Evolutionary conservation across 2,888 invertebrate species (phyloP).

Genomic region (Ariolimax columbianus): DNA sequence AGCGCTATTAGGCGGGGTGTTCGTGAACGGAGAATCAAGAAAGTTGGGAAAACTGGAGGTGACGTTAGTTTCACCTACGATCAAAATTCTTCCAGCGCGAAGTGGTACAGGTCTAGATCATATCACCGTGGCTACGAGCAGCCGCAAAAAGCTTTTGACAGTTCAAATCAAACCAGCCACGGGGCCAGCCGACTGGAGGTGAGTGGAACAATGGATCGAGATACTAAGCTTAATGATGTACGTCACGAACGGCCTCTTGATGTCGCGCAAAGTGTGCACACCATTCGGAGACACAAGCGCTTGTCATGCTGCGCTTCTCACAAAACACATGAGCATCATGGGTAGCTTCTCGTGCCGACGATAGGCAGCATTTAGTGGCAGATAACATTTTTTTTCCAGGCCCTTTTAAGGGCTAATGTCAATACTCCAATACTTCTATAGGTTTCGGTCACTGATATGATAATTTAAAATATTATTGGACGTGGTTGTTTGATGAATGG

Average conservation of each 20-base stretch:
- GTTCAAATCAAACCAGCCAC: background rate
- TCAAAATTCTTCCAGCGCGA: background rate
- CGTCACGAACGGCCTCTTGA: background rate
- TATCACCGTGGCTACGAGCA: background rate
- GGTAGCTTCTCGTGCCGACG: background rate
- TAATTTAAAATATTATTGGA: too few species aligned
- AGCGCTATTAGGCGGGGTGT: constrained; percentile 11
- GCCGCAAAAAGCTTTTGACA: background rate
- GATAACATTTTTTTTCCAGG: constrained; percentile 18
- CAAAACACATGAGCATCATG: background rate
- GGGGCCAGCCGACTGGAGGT: background rate
- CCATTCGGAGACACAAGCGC: background rate
- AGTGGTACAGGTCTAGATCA: background rate
- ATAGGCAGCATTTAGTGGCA: background rate
- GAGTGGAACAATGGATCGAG: background rate
- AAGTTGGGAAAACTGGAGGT: background rate
- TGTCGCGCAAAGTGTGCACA: background rate
- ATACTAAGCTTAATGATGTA: background rate
- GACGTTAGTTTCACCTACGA: background rate
- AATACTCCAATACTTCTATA: too few species aligned
- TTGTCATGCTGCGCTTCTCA: background rate
- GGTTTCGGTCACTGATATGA: too few species aligned
- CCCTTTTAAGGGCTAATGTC: constrained; percentile 36
- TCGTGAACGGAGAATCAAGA: constrained; percentile 22
- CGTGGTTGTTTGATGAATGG: too few species aligned